Evolutionary conservation across 2,888 invertebrate genomes (phyloP).

Genomic region (Leptothorax acervorum): DNA sequence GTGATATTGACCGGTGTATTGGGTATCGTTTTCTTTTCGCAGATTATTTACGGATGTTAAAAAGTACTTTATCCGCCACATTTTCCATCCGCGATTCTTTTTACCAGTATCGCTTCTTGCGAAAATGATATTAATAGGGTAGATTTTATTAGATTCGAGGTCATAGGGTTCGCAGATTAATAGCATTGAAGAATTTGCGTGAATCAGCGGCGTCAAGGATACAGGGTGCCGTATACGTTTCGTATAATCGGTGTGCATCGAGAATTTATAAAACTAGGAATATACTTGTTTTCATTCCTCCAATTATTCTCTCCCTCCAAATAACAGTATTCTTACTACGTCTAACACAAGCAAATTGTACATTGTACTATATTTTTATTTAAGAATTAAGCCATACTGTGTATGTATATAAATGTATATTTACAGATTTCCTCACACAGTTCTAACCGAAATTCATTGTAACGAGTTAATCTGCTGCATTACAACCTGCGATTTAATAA

Average conservation of each 20-base stretch:
- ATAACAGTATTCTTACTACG: slow-evolving; percentile 55
- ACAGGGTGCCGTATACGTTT: slow-evolving; percentile 59
- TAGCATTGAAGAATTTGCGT: slow-evolving; percentile 54
- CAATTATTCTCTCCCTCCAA: slow-evolving; percentile 51
- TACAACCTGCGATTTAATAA: slow-evolving; percentile 72
- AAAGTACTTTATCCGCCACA: slow-evolving; percentile 44
- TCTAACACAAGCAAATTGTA: slow-evolving; percentile 70
- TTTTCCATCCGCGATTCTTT: slow-evolving; percentile 40
- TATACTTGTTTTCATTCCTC: not conserved
- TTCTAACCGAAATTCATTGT: slow-evolving; percentile 66
- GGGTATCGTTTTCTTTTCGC: slow-evolving; percentile 71
- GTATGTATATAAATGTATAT: slow-evolving; percentile 72
- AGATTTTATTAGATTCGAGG: slow-evolving; percentile 62
- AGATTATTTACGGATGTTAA: slow-evolving; percentile 60
- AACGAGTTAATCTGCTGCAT: slow-evolving; percentile 68
- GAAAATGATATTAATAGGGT: slow-evolving; percentile 48
- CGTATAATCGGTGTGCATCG: slow-evolving; percentile 37
- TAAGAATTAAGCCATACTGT: slow-evolving; percentile 76
- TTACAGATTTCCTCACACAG: slow-evolving; percentile 53
- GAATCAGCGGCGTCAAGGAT: slow-evolving; percentile 50
- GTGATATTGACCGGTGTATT: slow-evolving; percentile 84
- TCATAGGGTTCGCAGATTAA: slow-evolving; percentile 68
- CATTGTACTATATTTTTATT: slow-evolving; percentile 78
- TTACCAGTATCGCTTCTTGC: slow-evolving; percentile 14
- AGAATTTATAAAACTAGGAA: slow-evolving; percentile 13